Base-by-base conservation (phyloP, 2,888 invertebrate genomes). In the Archips xylosteana region DNA sequence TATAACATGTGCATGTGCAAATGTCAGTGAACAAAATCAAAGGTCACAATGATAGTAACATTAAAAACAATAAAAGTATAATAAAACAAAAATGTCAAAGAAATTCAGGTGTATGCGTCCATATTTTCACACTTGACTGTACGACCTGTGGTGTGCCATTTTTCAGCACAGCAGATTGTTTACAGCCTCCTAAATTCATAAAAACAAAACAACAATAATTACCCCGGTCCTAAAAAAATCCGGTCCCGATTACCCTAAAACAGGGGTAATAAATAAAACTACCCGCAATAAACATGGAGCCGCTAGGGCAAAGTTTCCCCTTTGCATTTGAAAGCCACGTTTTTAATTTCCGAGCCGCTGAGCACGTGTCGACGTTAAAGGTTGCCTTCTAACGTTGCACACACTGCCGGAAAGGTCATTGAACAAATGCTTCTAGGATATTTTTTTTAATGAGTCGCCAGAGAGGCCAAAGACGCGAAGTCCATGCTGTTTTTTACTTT, bases 291-390 rank as follows among this genome's bases (percentile, higher is more conserved):
- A 72, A 72, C 72, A 70, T 39, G 65, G 64, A 36, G 51, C 36
- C 64, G 45, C 39, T 39, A 39, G 77, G 77, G 76, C 75, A 71
- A 90, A 90, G 86, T 89, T 91, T 86, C 81, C 89, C 87, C 87
- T 89, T 87, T 84, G 83, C 83, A 89, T 89, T 87, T 82, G 83
- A 85, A 88, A 88, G 88, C 83, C 86, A 83, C 89, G 91, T 89
- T 91, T 91, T 91, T 91, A 90, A 91, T 91, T 91, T 91, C 89
- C 90, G 84, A 88, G 87, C 84, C 87, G 88, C 85, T 86, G 88
- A 87, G 77, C 89, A 86, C 88, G 88, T 85, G 85, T 81, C 73
- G 73, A 82, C 81, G 82, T 84, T 83, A 78, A 75, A 75, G 70
- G 75, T 71, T 73, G 62, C 86, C 85, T 85, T 83, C 78, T 80